Percentiles rank a stretch among this genome's conserved stretches.
phyloP scores from a whole-genome alignment of 2,113 vertebrate genomes.

The Dromiciops gliroides region DNA sequence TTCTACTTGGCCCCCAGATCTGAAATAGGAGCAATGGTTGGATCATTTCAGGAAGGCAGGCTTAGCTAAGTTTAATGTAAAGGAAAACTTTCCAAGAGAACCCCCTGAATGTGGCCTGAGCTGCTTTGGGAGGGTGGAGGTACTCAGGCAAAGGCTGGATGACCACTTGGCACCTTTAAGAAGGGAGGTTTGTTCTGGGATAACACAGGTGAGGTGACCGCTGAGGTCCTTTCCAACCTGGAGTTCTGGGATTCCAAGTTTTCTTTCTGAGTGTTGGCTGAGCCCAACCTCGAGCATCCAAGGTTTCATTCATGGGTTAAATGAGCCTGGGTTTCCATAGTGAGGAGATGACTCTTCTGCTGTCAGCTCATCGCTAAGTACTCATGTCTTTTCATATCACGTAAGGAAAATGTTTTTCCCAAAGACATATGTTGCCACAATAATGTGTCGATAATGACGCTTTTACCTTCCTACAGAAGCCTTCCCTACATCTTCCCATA shows the following conservation, averaged over 20 bases:
- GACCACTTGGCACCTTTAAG: background rate
- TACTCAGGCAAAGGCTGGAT: background rate
- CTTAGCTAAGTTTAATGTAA: background rate
- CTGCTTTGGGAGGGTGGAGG: background rate
- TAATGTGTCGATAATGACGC: background rate
- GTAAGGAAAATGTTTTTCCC: slow-evolving; percentile 21
- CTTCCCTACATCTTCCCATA: background rate
- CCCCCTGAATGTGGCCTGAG: background rate
- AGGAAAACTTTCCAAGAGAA: background rate
- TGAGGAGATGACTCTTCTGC: slow-evolving; percentile 19
- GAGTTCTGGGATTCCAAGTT: background rate
- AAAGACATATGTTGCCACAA: slow-evolving; percentile 10
- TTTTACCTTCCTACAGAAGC: background rate
- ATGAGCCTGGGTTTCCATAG: background rate
- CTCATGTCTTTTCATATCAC: slow-evolving; percentile 1
- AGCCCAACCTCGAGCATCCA: background rate
- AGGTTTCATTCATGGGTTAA: slow-evolving; percentile 4
- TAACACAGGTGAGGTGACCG: background rate
- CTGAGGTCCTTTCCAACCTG: background rate
- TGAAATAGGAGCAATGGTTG: background rate
- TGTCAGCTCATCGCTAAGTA: slow-evolving; percentile 15
- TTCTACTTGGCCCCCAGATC: background rate
- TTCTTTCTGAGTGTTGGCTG: background rate
- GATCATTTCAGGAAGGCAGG: background rate
- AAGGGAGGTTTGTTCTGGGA: background rate